Percentiles rank a stretch among this genome's conserved stretches.
phyloP scores from a whole-genome alignment of 2,888 invertebrate species.

The Neoascia interrupta region DNA sequence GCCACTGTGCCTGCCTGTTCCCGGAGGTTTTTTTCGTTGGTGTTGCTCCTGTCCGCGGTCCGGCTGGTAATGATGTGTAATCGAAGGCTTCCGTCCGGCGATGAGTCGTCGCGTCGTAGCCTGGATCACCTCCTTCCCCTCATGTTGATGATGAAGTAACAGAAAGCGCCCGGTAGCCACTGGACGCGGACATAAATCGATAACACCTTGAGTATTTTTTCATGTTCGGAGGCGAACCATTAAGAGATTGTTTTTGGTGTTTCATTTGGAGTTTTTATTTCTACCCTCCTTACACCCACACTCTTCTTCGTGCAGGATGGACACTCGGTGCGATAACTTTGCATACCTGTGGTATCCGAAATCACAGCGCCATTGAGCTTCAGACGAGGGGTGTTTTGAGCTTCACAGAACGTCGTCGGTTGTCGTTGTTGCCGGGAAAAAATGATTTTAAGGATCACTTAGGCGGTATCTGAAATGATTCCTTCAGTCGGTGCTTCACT shows the following conservation, averaged over 20 bases:
- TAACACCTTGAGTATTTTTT: constrained; percentile 80
- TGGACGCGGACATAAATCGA: constrained; percentile 80
- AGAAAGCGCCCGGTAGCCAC: constrained; percentile 78
- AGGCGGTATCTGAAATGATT: constrained; percentile 45
- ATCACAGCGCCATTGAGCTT: constrained; percentile 53
- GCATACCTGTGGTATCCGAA: constrained; percentile 55
- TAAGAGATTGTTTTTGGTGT: constrained; percentile 78
- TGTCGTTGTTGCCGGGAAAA: neutral
- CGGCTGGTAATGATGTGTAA: constrained; percentile 66
- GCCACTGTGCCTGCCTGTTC: constrained; percentile 41
- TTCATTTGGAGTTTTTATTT: constrained; percentile 59
- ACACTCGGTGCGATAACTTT: constrained; percentile 54
- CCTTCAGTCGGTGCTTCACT: constrained; percentile 19
- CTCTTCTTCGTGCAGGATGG: neutral
- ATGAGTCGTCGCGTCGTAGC: constrained; percentile 16
- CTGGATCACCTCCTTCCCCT: no score
- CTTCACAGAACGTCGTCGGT: constrained; percentile 24
- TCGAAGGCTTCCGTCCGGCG: constrained; percentile 63
- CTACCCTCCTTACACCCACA: constrained; percentile 13
- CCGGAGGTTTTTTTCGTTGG: constrained; percentile 14
- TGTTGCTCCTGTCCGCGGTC: constrained; percentile 62
- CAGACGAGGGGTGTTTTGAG: constrained; percentile 5
- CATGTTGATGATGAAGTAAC: constrained; percentile 74
- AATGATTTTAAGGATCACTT: constrained; percentile 62
- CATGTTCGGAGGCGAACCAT: constrained; percentile 80